phyloP scores from a whole-genome alignment of 2,888 invertebrate species.

The Smittia aterrima region DNA sequence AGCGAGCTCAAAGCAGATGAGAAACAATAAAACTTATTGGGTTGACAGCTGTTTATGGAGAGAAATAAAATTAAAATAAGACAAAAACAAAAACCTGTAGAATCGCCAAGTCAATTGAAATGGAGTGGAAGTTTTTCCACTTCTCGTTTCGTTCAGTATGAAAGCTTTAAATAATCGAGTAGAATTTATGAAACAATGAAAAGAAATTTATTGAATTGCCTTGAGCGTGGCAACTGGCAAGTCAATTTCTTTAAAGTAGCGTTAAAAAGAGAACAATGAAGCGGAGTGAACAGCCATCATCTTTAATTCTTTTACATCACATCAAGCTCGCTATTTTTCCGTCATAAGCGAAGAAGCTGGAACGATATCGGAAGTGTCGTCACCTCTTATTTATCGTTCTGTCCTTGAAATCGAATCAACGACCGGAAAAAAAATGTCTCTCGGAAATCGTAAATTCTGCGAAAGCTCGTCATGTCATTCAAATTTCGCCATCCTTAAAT shows the following conservation, averaged over 20 bases:
- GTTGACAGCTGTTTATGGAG: background rate
- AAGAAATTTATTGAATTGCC: background rate
- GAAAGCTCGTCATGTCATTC: too few species aligned
- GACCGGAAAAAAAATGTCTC: background rate
- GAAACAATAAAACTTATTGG: too few species aligned
- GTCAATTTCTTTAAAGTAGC: background rate
- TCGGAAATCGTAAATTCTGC: background rate
- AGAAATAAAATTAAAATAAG: background rate
- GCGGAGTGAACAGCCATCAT: background rate
- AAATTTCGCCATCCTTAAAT: too few species aligned
- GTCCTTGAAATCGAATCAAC: too few species aligned
- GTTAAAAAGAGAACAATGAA: background rate
- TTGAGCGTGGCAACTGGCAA: background rate
- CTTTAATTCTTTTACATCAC: background rate
- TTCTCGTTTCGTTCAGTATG: too few species aligned
- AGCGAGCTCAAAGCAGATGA: background rate
- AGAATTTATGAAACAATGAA: background rate
- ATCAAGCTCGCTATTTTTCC: background rate
- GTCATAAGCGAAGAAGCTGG: background rate
- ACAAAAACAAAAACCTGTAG: background rate
- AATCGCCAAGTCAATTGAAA: background rate
- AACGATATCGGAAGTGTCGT: too few species aligned
- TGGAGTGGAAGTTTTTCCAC: too few species aligned
- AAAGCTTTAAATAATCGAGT: background rate
- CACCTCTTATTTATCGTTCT: too few species aligned